phyloP scores from a whole-genome alignment of 2,797 vertebrate genomes.

The Jordanella pulchra region DNA sequence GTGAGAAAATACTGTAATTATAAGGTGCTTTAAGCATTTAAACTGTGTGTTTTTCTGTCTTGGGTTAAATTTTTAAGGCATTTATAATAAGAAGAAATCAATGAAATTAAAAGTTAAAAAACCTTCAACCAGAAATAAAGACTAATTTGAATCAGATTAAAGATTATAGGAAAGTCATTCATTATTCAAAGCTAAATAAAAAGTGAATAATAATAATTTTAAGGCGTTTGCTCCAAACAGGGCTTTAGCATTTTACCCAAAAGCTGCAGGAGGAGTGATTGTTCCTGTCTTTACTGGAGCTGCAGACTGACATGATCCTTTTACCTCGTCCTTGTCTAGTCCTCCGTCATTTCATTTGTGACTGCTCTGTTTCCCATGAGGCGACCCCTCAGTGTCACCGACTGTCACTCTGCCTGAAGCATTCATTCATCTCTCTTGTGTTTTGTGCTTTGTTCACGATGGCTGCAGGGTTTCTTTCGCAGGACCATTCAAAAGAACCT shows the following conservation, averaged over 20 bases:
- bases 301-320: background rate
- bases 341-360: slow-evolving; percentile 5
- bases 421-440: background rate
- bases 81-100: background rate
- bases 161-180: background rate
- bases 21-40: too few species aligned
- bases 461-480: slow-evolving; percentile 91
- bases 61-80: background rate
- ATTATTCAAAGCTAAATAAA: background rate
- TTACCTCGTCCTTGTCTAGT: background rate
- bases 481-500: slow-evolving; percentile 99
- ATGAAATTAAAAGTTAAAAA: background rate
- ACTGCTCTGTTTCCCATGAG: background rate
- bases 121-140: background rate
- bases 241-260: background rate
- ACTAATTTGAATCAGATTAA: background rate
- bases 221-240: background rate
- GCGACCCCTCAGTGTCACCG: background rate
- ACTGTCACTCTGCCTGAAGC: background rate
- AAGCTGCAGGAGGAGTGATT: background rate
- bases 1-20: too few species aligned
- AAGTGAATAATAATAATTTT: background rate
- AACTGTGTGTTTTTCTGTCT: too few species aligned
- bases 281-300: background rate
- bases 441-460: background rate